phyloP scores from a whole-genome alignment of 1,140 invertebrate species.

The Teleopsis dalmanni region DNA sequence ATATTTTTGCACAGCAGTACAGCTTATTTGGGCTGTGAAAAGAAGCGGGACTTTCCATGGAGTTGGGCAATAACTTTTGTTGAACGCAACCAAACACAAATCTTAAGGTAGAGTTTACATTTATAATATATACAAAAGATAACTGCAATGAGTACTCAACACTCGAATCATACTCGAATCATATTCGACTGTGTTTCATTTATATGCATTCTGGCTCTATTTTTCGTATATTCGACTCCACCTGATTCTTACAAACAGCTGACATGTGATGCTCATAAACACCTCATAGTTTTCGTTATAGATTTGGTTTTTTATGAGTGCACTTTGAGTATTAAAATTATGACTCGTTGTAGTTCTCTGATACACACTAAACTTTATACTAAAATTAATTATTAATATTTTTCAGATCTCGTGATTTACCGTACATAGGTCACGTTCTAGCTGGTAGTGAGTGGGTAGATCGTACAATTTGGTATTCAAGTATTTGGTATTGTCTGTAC shows the following conservation, averaged over 20 bases:
- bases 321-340: too few species aligned
- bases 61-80: constrained; percentile 74
- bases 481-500: constrained; percentile 64
- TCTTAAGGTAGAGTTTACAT: constrained; percentile 50
- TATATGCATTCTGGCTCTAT: too few species aligned
- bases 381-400: neutral
- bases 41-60: constrained; percentile 69
- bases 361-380: too few species aligned
- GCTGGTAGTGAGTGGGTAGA: constrained; percentile 64
- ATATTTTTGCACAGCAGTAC: constrained; percentile 38
- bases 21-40: constrained; percentile 68
- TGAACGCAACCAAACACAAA: constrained; percentile 53
- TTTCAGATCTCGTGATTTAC: constrained; percentile 62
- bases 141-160: too few species aligned
- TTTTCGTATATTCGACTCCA: too few species aligned
- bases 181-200: too few species aligned
- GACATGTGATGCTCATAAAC: too few species aligned
- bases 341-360: too few species aligned
- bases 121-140: neutral
- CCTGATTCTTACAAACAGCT: too few species aligned
- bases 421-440: constrained; percentile 70
- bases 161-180: too few species aligned
- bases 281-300: too few species aligned
- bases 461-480: constrained; percentile 65
- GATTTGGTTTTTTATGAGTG: too few species aligned